Base-by-base conservation (phyloP, 2,113 vertebrate species). In the Fregata magnificens region DNA sequence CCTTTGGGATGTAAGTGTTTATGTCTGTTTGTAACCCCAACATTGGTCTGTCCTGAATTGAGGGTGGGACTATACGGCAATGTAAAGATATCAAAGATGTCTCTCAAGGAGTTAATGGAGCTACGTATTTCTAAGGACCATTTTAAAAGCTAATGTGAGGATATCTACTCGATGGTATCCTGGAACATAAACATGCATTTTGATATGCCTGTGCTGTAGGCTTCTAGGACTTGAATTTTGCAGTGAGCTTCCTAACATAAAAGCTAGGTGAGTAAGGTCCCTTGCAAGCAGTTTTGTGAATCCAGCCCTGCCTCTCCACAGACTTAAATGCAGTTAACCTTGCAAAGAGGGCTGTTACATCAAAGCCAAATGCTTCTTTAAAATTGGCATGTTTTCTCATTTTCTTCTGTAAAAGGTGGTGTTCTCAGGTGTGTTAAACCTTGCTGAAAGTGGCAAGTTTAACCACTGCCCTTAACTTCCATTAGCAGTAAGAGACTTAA, bases 401-500 rank as follows among this genome's bases (percentile, higher is more conserved):
- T 80, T 42, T 78, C 63, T 63, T 91, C 86, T 76, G 56, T 87
- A 47, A 76, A 89, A 95, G 34, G 10, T 44, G 72, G 5, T 70
- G 71, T 56, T 65, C 74, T 93, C 66, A 87, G 87, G 84, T 94
- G 91, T 15, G 81, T 44, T 96, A 94, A 96, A 91, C 66, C 78
- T 88, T 50, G 53, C 44, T 85, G 73, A 80, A 93, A 88, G 74
- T 91, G 84, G 78, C 71, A 88, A 94, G 62, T 96, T 85, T 93
- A 94, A 90, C 93, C 52, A 53, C 50, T 72, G 71, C 49, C 74
- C 82, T 91, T 53, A 85, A 80, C 72, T 93, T 94, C 95, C 93
- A 95, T 96, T 95, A 96, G 73, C 84, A 87, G 65, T 72, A 96
- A 87, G 93, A 91, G 80, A 93, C 78, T 82, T 95, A 96, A 95